Evolutionary conservation across 2,113 vertebrate species (phyloP).

Genomic region (Rhabdomys dilectus): DNA sequence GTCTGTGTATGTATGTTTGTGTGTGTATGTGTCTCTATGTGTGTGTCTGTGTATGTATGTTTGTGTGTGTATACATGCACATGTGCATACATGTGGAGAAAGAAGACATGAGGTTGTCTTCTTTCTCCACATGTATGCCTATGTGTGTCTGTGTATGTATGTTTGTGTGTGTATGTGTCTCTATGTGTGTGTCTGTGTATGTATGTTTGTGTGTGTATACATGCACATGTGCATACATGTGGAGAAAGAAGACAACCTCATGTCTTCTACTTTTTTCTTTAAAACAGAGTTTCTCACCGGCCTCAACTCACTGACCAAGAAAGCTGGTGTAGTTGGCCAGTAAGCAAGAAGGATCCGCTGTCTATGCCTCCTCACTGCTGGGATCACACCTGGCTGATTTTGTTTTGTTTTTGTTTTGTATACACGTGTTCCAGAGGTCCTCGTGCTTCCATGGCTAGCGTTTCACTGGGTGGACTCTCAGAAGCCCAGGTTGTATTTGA

Average conservation of each 20-base stretch:
- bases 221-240: too few species aligned
- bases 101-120: too few species aligned
- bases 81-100: too few species aligned
- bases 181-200: background rate
- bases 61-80: too few species aligned
- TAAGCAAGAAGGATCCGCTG: background rate
- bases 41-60: too few species aligned
- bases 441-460: too few species aligned
- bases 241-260: background rate
- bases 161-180: too few species aligned
- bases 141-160: background rate
- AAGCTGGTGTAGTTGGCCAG: too few species aligned
- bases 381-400: background rate
- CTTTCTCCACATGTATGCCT: rapidly evolving
- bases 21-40: background rate
- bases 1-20: too few species aligned
- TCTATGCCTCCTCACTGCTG: background rate
- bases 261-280: background rate
- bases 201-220: background rate
- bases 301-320: background rate
- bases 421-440: rapidly evolving
- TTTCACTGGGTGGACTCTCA: background rate
- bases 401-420: background rate
- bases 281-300: too few species aligned
- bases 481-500: background rate